Evolutionary conservation across 2,888 invertebrate genomes (phyloP), one percentile per base, ranked within the genome.

Genomic region (Hypomecis atomaria): DNA sequence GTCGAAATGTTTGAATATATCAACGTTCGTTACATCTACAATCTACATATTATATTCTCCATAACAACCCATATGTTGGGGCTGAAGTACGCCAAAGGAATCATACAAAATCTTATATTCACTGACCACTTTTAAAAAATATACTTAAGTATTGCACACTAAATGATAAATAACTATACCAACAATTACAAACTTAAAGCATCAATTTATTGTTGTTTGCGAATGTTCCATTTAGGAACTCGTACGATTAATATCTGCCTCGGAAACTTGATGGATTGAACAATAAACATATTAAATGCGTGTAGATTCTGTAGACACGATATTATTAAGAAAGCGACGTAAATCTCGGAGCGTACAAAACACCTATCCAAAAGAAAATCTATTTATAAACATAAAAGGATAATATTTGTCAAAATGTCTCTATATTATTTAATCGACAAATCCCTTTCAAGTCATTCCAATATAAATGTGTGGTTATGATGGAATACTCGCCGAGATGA

Each of bases 1-100:
- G 69, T 73, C 67, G 69, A 69, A 74, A 71, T 73, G 74, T 78
- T 78, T 75, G 75, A 78, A 81, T 78, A 78, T 69, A 77, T 78
- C 71, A 78, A 64, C 65, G 70, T 68, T 63, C 65, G 56, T 65
- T 57, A 70, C 59, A 66, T 66, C 11, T 13, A 11, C 37, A 10
- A 40, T 9, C 8, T 40, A 9, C 40, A 40, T 9, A 40, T 8
- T 40, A 40, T 9, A 40, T 8, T 40, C 8, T 40, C 10, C 40
- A 7, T 40, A 40, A 23, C 40, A 38, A 38, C 38, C 23, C 23
- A 23, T 23, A 23, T 23, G 23, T 23, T 23, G 23, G 23, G 1
- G 23, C 23, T 23, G 3, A 3, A 23, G 23, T 23, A 3, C 23
- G 23, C 23, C 23, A 23, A 23, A 23, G 23, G 1, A 2, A 23